Evolutionary conservation across 1,140 invertebrate species (phyloP).

Genomic region (Gonatopus flavifemur): DNA sequence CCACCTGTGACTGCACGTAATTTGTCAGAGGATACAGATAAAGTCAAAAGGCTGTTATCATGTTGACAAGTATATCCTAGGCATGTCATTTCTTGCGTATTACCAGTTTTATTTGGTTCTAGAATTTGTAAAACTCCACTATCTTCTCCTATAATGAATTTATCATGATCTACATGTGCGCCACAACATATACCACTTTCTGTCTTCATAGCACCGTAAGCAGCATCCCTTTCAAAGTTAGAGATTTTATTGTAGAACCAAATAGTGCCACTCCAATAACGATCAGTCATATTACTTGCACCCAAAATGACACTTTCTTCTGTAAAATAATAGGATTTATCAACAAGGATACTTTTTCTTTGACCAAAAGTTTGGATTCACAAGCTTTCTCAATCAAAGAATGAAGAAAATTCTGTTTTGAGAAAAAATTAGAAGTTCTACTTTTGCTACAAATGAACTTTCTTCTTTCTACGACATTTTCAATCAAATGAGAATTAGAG

Average conservation of each 20-base stretch:
- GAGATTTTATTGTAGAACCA: constrained; percentile 38
- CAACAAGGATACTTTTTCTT: too few relatives aligned
- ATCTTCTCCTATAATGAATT: constrained; percentile 46
- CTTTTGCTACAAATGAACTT: too few relatives aligned
- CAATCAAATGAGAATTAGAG: neutral
- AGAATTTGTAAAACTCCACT: constrained; percentile 44
- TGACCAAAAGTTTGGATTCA: too few relatives aligned
- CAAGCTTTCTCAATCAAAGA: too few relatives aligned
- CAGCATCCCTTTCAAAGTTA: constrained; percentile 30
- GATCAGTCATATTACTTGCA: constrained; percentile 44
- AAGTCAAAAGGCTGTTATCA: constrained; percentile 38
- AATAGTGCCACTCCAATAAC: constrained; percentile 48
- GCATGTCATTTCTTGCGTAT: constrained; percentile 25
- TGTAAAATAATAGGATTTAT: constrained; percentile 22
- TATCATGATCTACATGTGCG: constrained; percentile 31
- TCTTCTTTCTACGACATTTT: too few relatives aligned
- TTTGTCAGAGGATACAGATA: constrained; percentile 41
- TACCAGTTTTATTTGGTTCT: constrained; percentile 17
- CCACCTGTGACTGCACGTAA: constrained; percentile 39
- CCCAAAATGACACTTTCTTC: constrained; percentile 48
- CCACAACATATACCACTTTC: constrained; percentile 40
- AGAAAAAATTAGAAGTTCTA: too few relatives aligned
- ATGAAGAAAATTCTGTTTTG: too few relatives aligned
- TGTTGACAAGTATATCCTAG: constrained; percentile 40
- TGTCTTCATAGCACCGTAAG: constrained; percentile 18